Conservation (phyloP, 2,888 invertebrate genomes). For the Rhabditoides inermis region DNA sequence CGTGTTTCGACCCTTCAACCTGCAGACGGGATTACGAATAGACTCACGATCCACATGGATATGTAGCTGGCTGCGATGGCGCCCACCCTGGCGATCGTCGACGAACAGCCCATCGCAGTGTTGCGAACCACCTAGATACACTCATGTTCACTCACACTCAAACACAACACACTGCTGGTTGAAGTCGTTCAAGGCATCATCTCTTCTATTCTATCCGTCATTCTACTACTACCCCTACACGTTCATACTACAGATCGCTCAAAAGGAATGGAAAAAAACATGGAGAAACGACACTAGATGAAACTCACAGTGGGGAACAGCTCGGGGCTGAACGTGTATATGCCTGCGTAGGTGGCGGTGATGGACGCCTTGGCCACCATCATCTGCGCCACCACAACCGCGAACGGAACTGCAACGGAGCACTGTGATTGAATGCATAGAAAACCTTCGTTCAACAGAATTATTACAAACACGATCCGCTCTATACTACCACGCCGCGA, state of each 20-base stretch:
- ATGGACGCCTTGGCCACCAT: conserved; percentile 72
- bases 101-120: conserved; percentile 75
- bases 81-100: conserved; percentile 75
- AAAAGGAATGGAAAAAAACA: too few species aligned
- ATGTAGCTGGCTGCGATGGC: conserved; percentile 78
- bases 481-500: too few species aligned
- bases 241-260: too few species aligned
- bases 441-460: too few species aligned
- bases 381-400: conserved; percentile 58
- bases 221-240: too few species aligned
- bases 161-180: too few species aligned
- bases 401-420: conserved; percentile 16
- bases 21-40: neutral
- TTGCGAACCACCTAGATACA: conserved; percentile 66
- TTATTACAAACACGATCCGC: too few species aligned
- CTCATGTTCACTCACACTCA: too few species aligned
- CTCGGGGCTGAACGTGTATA: conserved; percentile 79
- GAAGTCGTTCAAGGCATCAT: too few species aligned
- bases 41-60: conserved; percentile 56
- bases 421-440: too few species aligned
- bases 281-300: neutral
- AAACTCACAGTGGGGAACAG: conserved; percentile 76
- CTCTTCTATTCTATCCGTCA: too few species aligned
- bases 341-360: conserved; percentile 74
- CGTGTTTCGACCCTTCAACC: neutral